Conservation (phyloP, 2,888 invertebrate genomes). For the Drosophila paramelanica region DNA sequence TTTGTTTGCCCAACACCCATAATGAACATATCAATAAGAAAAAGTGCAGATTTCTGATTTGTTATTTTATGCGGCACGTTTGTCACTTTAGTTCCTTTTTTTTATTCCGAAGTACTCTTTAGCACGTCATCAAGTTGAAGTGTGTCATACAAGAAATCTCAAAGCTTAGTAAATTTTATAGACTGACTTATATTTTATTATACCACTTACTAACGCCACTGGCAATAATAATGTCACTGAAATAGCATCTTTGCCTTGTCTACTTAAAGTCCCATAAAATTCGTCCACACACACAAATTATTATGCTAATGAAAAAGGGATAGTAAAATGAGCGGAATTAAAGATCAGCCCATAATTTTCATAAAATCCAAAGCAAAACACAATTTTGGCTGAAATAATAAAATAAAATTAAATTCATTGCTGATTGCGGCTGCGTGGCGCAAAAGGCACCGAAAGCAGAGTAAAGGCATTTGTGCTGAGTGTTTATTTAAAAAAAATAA, state of each 20-base stretch:
- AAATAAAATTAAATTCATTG: slow-evolving; percentile 78
- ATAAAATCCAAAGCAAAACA: slow-evolving; percentile 32
- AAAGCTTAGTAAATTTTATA: no score
- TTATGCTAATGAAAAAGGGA: slow-evolving; percentile 49
- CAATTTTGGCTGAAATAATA: slow-evolving; percentile 75
- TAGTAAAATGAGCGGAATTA: slow-evolving; percentile 65
- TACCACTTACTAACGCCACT: no score
- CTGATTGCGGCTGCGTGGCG: slow-evolving; percentile 62
- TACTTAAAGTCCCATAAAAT: slow-evolving; percentile 51
- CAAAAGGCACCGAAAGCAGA: slow-evolving; percentile 46
- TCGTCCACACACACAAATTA: slow-evolving; percentile 43
- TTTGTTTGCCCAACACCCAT: slow-evolving; percentile 42
- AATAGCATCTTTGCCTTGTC: slow-evolving; percentile 10
- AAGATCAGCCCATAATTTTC: slow-evolving; percentile 61
- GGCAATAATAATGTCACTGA: no score
- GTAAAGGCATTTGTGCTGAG: slow-evolving; percentile 55
- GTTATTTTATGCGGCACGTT: slow-evolving; percentile 13
- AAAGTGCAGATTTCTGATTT: slow-evolving; percentile 45
- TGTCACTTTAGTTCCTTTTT: neutral
- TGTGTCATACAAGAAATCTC: neutral
- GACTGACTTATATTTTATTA: no score
- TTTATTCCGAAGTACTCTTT: neutral
- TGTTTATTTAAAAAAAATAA: slow-evolving; percentile 80
- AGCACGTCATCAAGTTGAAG: neutral
- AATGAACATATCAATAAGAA: slow-evolving; percentile 72